Evolutionary conservation across 2,113 vertebrate genomes (phyloP).

Genomic region (Syrmaticus mikado): DNA sequence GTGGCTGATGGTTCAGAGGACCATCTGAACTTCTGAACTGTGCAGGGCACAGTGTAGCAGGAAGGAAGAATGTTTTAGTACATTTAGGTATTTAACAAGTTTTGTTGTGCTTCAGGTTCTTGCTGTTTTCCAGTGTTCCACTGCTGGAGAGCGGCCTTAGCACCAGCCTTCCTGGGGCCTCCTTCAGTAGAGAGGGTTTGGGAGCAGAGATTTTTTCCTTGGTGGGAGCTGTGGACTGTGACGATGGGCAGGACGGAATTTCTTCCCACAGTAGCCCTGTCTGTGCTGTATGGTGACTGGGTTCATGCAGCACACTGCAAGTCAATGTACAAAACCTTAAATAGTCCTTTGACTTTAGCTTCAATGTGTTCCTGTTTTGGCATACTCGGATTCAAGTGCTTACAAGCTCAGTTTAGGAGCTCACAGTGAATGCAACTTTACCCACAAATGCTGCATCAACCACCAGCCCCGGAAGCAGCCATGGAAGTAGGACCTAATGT

Average conservation of each 20-base stretch:
- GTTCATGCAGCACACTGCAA: neutral
- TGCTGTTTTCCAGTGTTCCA: neutral
- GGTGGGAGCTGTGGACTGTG: neutral
- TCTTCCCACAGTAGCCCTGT: fast-evolving
- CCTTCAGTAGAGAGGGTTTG: neutral
- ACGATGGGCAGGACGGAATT: neutral
- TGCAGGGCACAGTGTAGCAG: neutral
- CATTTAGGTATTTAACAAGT: neutral
- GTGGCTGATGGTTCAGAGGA: neutral
- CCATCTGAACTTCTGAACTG: neutral
- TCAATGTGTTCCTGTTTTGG: fast-evolving
- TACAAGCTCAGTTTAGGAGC: neutral
- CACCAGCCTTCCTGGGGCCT: neutral
- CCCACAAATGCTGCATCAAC: fast-evolving
- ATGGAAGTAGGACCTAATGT: fast-evolving
- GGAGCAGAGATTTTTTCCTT: neutral
- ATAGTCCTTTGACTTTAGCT: neutral
- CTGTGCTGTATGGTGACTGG: neutral
- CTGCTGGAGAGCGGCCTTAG: neutral
- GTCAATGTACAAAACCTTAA: fast-evolving
- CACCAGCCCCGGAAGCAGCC: neutral
- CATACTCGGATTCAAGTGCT: neutral
- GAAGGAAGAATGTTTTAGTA: neutral
- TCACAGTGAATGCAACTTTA: neutral
- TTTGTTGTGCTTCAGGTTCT: neutral